Percentiles rank a stretch among this genome's conserved stretches.
Conservation (phyloP, 1,140 invertebrate genomes). For the Drosophila ambigua region DNA sequence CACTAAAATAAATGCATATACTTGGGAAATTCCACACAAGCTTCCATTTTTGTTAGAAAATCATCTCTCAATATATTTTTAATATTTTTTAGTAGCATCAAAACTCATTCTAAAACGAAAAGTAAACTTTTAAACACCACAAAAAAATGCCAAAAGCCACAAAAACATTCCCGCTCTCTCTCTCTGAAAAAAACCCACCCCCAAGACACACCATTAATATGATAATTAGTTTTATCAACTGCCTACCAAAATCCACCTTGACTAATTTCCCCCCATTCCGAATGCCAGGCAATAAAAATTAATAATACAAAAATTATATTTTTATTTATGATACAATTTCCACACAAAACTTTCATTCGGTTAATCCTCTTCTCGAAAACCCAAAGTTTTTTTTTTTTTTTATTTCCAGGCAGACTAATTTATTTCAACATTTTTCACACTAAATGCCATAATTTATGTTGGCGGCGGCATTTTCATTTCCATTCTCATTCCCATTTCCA, state of each 20-base stretch:
- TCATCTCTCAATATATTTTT: too few relatives aligned
- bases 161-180: too few relatives aligned
- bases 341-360: slow-evolving; percentile 15
- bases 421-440: slow-evolving; percentile 67
- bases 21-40: too few relatives aligned
- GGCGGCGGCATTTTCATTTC: slow-evolving; percentile 41
- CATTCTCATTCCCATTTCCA: slow-evolving; percentile 47
- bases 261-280: background rate
- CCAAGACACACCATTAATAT: background rate
- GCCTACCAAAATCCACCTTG: slow-evolving; percentile 1
- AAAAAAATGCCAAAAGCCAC: too few relatives aligned
- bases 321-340: slow-evolving; percentile 50
- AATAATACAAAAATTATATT: slow-evolving; percentile 30
- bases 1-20: too few relatives aligned
- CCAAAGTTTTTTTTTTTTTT: slow-evolving; percentile 29
- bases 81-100: too few relatives aligned
- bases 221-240: background rate
- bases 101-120: too few relatives aligned
- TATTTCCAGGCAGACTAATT: slow-evolving; percentile 40
- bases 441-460: slow-evolving; percentile 76
- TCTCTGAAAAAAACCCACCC: too few relatives aligned
- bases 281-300: slow-evolving; percentile 5
- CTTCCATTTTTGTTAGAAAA: too few relatives aligned
- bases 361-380: slow-evolving; percentile 25
- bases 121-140: too few relatives aligned